Percentiles rank a stretch among this genome's conserved stretches.
These are phyloP conservation scores for Dolichallabes microphthalmus DNA, from an alignment of 2,113 vertebrate species.

Conservation along the genomic window DNA sequence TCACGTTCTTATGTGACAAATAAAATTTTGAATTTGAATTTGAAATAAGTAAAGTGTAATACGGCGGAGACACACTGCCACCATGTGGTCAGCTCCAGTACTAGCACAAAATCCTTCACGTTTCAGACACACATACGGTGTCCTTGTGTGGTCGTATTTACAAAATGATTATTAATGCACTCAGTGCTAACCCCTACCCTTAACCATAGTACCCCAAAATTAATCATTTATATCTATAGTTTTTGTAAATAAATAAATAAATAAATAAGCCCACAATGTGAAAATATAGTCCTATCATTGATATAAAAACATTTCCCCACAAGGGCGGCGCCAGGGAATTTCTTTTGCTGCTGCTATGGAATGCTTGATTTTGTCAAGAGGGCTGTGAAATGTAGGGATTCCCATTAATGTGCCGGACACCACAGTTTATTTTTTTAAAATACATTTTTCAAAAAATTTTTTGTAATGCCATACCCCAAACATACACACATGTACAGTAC, in stretches of 20 bases:
- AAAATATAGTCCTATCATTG: neutral
- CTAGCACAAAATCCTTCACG: neutral
- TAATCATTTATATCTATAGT: neutral
- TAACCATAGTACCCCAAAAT: neutral
- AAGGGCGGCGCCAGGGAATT: neutral
- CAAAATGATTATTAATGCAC: neutral
- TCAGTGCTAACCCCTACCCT: neutral
- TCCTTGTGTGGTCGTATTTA: neutral
- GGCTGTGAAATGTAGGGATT: too few relatives aligned
- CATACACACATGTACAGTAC: too few relatives aligned
- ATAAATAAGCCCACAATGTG: neutral
- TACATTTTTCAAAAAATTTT: too few relatives aligned
- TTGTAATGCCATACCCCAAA: too few relatives aligned
- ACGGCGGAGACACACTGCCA: constrained; percentile 34
- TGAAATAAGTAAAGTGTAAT: too few relatives aligned
- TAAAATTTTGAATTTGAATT: too few relatives aligned
- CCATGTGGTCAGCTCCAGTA: constrained; percentile 24
- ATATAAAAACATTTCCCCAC: neutral
- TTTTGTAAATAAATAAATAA: too few relatives aligned
- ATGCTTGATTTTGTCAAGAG: too few relatives aligned
- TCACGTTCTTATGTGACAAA: too few relatives aligned
- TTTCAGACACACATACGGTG: neutral
- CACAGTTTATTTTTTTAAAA: too few relatives aligned
- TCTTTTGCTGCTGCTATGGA: too few relatives aligned
- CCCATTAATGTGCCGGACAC: too few relatives aligned